These are phyloP conservation scores for Heteromormyrus szaboi DNA, from an alignment of 2,797 vertebrate genomes.

Conservation along the genomic window DNA sequence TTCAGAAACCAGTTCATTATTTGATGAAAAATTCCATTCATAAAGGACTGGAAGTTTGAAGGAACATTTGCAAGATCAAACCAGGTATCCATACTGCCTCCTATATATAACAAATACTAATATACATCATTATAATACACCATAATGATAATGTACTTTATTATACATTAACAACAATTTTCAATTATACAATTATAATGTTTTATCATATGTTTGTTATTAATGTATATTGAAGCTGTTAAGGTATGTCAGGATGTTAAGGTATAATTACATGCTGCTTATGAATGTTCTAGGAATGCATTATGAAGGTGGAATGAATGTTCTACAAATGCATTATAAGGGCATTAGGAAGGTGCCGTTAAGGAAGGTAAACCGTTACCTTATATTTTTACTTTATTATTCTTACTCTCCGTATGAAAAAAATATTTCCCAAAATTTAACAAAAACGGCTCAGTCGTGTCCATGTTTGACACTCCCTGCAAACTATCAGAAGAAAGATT, in stretches of 20 bases:
- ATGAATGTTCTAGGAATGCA: background rate
- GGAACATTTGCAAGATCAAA: background rate
- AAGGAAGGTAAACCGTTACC: background rate
- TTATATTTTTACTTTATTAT: background rate
- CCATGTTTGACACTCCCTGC: background rate
- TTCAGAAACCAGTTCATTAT: background rate
- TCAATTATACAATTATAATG: background rate
- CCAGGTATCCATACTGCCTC: background rate
- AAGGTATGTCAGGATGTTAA: background rate
- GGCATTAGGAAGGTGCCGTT: background rate
- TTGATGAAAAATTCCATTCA: background rate
- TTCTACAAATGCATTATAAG: background rate
- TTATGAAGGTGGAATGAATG: background rate
- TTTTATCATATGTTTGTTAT: background rate
- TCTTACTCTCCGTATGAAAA: background rate
- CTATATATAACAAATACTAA: background rate
- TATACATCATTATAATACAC: background rate
- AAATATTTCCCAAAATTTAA: background rate
- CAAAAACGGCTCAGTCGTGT: background rate
- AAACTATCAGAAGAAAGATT: background rate
- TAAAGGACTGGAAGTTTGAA: background rate
- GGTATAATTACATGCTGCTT: background rate
- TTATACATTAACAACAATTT: background rate
- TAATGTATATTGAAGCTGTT: background rate
- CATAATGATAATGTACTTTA: background rate